Conservation (phyloP, 1,140 invertebrate species). For the Ephestia elutella region DNA sequence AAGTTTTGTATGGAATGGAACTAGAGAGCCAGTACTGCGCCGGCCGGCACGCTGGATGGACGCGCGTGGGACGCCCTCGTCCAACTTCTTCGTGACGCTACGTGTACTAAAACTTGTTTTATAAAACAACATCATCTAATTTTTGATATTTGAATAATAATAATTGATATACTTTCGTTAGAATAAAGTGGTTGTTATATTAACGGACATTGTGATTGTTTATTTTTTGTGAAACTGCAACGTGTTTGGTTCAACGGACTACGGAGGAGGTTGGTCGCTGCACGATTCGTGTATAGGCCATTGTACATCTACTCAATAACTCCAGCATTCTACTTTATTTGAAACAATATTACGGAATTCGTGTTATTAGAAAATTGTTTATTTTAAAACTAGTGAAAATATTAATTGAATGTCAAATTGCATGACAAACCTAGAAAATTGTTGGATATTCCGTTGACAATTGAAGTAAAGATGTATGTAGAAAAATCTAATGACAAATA, state of each 20-base stretch:
- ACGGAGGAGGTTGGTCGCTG: conserved; percentile 63
- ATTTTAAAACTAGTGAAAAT: no score
- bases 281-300: conserved; percentile 53
- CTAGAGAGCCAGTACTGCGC: conserved; percentile 64
- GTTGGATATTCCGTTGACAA: no score
- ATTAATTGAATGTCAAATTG: no score
- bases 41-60: conserved; percentile 58
- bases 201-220: conserved; percentile 44
- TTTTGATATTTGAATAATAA: conserved; percentile 27
- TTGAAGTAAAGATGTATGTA: no score
- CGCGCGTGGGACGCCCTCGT: conserved; percentile 40
- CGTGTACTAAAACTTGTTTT: conserved; percentile 50
- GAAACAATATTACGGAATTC: background rate
- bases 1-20: conserved; percentile 69
- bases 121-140: conserved; percentile 18
- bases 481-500: no score
- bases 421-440: no score
- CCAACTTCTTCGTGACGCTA: conserved; percentile 59
- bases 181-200: conserved; percentile 42
- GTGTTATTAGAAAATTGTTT: no score
- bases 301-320: conserved; percentile 55
- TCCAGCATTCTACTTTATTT: conserved; percentile 37
- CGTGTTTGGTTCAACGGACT: conserved; percentile 73
- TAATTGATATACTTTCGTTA: conserved; percentile 13
- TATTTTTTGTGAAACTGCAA: conserved; percentile 69